Evolutionary conservation across 2,113 vertebrate species (phyloP), one percentile per base, ranked within the genome.

Genomic region (Equus przewalskii): DNA sequence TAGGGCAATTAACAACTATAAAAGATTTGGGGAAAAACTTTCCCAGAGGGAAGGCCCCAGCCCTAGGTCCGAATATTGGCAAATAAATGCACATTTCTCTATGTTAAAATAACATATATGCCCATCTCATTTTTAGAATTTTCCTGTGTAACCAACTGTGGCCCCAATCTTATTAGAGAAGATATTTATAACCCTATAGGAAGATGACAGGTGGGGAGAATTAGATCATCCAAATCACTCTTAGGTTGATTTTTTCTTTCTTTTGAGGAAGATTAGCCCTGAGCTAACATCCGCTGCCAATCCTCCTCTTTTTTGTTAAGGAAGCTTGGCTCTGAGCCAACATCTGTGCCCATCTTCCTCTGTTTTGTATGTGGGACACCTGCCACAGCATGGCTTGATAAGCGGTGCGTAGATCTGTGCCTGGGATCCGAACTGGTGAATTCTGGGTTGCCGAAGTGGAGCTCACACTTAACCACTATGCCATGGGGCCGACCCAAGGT

Each of bases 11-110:
- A 90, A 82, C 51, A 78, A 87, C 18, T 86, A 4, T 51, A 90
- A 87, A 86, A 93, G n/a, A 94, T 79, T 54, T 91, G 67, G 75
- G 62, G 4, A 8, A 96, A 94, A 90, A n/a, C 28, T 65, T 86
- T 30, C 24, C 24, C 11, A 62, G 70, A 76, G 58, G 24, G 28
- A 95, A 65, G 73, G 33, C 8, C 15, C 44, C 64, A 64, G 18
- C 18, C 36, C 33, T 58, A 7, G 16, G 24, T 6, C 30, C 7
- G 69, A 91, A 87, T 24, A 91, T 0, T 76, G 83, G 73, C 60
- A 64, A 51, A 82, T 76, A 92, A 83, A 73, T 56, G 49, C n/a
- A 64, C 14, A 46, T 24, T 85, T 70, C 24, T 36, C 0, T 54
- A 67, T 16, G 8, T 73, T 76, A 94, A 95, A 92, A 54, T 60